Evolutionary conservation across 2,113 vertebrate genomes (phyloP).

Genomic region (Bolborhynchus lineola): DNA sequence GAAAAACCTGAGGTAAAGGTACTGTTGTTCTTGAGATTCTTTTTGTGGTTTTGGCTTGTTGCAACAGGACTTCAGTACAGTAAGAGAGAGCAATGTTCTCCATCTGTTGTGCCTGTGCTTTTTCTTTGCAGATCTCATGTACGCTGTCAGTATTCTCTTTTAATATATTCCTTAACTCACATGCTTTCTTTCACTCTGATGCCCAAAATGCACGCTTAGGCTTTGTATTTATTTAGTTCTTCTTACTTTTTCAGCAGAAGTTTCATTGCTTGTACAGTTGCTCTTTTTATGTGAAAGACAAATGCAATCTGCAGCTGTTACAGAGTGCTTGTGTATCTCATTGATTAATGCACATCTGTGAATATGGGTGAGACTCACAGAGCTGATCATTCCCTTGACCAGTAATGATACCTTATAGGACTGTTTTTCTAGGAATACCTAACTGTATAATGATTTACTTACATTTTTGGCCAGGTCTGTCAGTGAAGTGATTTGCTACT

Average conservation of each 20-base stretch:
- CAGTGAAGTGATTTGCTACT: background rate
- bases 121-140: background rate
- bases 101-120: background rate
- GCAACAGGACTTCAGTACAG: background rate
- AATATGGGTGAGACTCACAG: background rate
- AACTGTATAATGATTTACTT: background rate
- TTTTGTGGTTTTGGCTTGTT: background rate
- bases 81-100: background rate
- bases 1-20: background rate
- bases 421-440: background rate
- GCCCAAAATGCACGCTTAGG: background rate
- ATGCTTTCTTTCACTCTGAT: background rate
- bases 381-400: background rate
- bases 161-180: background rate
- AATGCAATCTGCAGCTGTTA: background rate
- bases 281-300: background rate
- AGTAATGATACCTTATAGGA: background rate
- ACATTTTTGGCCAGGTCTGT: slow-evolving; percentile 18
- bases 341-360: background rate
- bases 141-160: background rate
- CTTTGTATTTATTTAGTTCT: background rate
- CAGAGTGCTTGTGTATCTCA: background rate
- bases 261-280: background rate
- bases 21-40: background rate
- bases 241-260: background rate